Evolutionary conservation across 2,113 vertebrate species (phyloP).

Genomic region (Pungitius pungitius): DNA sequence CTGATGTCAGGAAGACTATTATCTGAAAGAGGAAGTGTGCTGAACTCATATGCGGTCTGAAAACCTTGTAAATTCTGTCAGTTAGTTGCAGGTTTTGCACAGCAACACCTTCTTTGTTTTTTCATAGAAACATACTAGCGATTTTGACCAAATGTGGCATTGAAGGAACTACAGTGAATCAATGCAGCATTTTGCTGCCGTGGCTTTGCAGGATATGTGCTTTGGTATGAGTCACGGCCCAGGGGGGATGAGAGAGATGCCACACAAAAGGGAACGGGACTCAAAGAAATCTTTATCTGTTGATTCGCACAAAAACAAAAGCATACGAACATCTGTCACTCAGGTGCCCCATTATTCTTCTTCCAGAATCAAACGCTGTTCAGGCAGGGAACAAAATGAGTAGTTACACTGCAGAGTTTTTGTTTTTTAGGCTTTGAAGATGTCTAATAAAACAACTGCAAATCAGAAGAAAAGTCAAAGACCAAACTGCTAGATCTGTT

Average conservation of each 20-base stretch:
- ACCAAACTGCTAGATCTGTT: constrained; percentile 10
- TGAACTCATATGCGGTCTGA: constrained; percentile 42
- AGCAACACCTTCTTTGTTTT: not conserved
- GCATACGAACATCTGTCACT: constrained; percentile 38
- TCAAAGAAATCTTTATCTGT: constrained; percentile 21
- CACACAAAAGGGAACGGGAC: constrained; percentile 3
- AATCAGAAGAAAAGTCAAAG: constrained; percentile 1
- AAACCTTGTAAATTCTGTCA: constrained; percentile 37
- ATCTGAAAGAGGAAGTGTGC: constrained; percentile 30
- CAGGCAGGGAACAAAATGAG: constrained; percentile 19
- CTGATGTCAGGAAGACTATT: constrained; percentile 38
- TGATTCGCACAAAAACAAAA: constrained; percentile 32
- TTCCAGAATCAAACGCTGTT: constrained; percentile 20
- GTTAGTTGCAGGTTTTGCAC: not conserved
- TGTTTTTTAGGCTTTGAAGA: constrained; percentile 25
- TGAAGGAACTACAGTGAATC: constrained; percentile 27
- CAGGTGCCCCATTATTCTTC: constrained; percentile 17
- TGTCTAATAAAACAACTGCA: constrained; percentile 34
- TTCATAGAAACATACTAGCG: not conserved
- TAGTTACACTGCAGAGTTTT: constrained; percentile 15
- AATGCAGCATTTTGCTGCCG: constrained; percentile 18
- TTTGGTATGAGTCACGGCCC: constrained; percentile 34
- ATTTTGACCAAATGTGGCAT: constrained; percentile 14
- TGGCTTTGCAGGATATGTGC: constrained; percentile 20
- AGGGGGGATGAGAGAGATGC: constrained; percentile 26